These are phyloP conservation scores for Aegotheles bennettii DNA, from an alignment of 2,113 vertebrate species.

Conservation along the genomic window DNA sequence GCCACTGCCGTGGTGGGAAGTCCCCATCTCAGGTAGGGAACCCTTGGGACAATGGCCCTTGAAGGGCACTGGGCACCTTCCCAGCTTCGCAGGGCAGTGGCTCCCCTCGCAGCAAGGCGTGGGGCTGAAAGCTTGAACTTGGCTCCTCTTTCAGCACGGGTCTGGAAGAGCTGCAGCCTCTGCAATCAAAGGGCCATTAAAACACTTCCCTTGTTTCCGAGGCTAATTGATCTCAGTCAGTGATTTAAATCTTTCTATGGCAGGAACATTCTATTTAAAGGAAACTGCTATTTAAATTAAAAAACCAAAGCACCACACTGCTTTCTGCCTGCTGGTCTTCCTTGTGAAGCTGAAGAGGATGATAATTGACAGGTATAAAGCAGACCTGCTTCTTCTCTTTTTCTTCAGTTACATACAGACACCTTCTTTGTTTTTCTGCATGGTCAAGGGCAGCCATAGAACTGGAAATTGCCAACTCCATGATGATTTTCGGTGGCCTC, in stretches of 20 bases:
- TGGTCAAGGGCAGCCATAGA: neutral
- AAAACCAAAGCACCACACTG: conserved; percentile 6
- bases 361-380: neutral
- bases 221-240: conserved; percentile 55
- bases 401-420: neutral
- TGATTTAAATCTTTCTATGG: conserved; percentile 41
- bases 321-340: conserved; percentile 26
- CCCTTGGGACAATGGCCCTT: neutral
- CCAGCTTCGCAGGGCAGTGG: accelerated
- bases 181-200: conserved; percentile 57
- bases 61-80: neutral
- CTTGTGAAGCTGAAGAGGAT: neutral
- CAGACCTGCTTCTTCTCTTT: neutral
- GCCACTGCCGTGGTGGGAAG: accelerated
- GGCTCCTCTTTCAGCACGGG: neutral
- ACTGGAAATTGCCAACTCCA: neutral
- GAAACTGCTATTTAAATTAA: conserved; percentile 49
- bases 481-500: neutral
- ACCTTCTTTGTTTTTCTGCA: neutral
- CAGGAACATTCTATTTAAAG: conserved; percentile 50
- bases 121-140: neutral
- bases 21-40: accelerated
- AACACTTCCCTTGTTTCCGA: conserved; percentile 42
- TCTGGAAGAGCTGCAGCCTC: conserved; percentile 20
- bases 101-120: neutral